Base-by-base conservation (phyloP, 2,113 vertebrate genomes). In the Monopterus albus region DNA sequence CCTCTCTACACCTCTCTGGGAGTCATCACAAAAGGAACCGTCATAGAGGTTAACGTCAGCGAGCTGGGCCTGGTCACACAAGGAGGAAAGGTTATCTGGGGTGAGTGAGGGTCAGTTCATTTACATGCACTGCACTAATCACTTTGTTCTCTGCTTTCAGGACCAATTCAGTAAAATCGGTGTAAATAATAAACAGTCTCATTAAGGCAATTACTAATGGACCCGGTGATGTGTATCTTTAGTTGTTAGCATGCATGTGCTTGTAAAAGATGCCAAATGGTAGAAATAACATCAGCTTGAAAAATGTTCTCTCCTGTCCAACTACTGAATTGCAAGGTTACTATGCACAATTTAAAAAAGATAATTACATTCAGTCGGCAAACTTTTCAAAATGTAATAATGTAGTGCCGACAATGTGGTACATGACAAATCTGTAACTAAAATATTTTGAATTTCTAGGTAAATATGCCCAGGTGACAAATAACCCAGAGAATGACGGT, bases 81-180 rank as follows among this genome's bases (percentile, higher is more conserved):
- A 91, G 97, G 97, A 18, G 98, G 98, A 86, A 99, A 99, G 83
- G 98, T 99, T 47, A 95, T 99, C 82, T 99, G 98, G 98, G 98
- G 97, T 98, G 89, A 97, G 96, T 91, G 8, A 12, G 58, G 2
- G 1, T 28, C 12, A 10, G 8, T 40, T 18, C 29, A 29, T 58
- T 42, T 11, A 45, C 9, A 14, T 13, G 1, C 14, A 3, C 20
- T 45, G 13, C 36, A 26, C n/a, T 14, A 13, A 28, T 36, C 10
- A 8, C 2, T 33, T 9, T 14, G 1, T 20, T 33, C 3, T 21
- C 21, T 5, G n/a, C n/a, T 20, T 28, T 51, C 25, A 10, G 1
- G 40, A 17, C 21, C n/a, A 5, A 23, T n/a, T 33, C 25, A 42
- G n/a, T 29, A 26, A 26, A 2, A 18, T 47, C 5, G 7, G 7